These are phyloP conservation scores for Galerucella calmariensis DNA, from an alignment of 2,888 invertebrate genomes.

Conservation along the genomic window DNA sequence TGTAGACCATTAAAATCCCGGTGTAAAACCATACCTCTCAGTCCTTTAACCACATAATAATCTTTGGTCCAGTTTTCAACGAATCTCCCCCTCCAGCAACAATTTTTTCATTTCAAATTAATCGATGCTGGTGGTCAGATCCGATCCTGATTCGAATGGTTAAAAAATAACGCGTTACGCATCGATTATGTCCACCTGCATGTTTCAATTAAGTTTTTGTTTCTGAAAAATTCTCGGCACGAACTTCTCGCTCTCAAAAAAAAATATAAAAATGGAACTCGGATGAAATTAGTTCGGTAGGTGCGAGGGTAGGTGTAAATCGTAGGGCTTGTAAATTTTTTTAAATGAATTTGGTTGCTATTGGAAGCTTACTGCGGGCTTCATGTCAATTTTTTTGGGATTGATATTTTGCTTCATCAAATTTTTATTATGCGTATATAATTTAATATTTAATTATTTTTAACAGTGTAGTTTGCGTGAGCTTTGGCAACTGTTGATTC, in stretches of 20 bases:
- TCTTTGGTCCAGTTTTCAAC: background rate
- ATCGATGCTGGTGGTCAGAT: slow-evolving; percentile 13
- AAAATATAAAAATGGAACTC: slow-evolving; percentile 21
- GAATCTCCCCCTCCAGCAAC: background rate
- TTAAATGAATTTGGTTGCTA: background rate
- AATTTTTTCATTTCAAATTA: background rate
- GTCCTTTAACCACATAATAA: background rate
- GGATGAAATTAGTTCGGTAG: slow-evolving; percentile 25
- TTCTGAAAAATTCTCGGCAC: slow-evolving; percentile 29
- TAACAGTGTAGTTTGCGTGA: no score
- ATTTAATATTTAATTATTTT: no score
- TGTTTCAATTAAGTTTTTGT: slow-evolving; percentile 42
- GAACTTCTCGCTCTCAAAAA: slow-evolving; percentile 19
- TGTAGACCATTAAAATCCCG: background rate
- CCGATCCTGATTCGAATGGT: slow-evolving; percentile 23
- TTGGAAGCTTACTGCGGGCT: no score
- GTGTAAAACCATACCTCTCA: background rate
- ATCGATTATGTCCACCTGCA: slow-evolving; percentile 45
- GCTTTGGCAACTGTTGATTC: no score
- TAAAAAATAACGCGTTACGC: slow-evolving; percentile 43
- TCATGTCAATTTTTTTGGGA: no score
- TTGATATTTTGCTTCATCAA: no score
- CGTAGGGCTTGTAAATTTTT: slow-evolving; percentile 13
- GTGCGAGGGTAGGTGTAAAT: slow-evolving; percentile 29
- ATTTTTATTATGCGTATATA: no score